Base-by-base conservation (phyloP, 2,113 vertebrate genomes). In the Bucco capensis region DNA sequence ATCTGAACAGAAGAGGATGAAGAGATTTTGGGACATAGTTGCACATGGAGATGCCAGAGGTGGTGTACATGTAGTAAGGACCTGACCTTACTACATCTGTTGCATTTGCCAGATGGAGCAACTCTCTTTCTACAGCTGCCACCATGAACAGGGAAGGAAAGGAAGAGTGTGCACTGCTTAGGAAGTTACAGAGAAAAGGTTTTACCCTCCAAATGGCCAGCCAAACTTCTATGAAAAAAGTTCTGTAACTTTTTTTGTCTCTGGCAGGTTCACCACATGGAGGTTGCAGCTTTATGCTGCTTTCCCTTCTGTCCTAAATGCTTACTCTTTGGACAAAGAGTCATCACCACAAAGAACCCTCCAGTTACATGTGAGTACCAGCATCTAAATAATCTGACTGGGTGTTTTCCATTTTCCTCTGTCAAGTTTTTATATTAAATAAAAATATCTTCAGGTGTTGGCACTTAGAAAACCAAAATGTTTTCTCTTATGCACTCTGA, bases 11-110 rank as follows among this genome's bases (percentile, higher is more conserved):
- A 28, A 40, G 37, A 49, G 6, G 23, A 19, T 6, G 22, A 23
- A 13, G 42, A 51, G 6, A 6, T 73, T n/a, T 40, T 4, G 53
- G 24, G 24, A 49, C 2, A 2, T 8, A n/a, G 6, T 21, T 46
- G 11, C 0, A 1, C 10, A 11, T 2, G 2, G 8, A 66, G 60
- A 35, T 35, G 62, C 35, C 4, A 12, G n/a, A 56, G 9, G 3
- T 2, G 6, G 11, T 10, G 8, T 50, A 14, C 23, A 2, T 2
- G 33, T 1, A 1, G 23, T 35, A n/a, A 4, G 10, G 10, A 28
- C 18, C 24, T 24, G 65, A 37, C 16, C n/a, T n/a, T n/a, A n/a
- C n/a, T n/a, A n/a, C n/a, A n/a, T n/a, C 40, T 42, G 51, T 53
- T 53, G n/a, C 15, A 1, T 28, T 21, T 33, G 6, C 22, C 5